phyloP scores from a whole-genome alignment of 2,113 vertebrate genomes.

The Thermophis baileyi region DNA sequence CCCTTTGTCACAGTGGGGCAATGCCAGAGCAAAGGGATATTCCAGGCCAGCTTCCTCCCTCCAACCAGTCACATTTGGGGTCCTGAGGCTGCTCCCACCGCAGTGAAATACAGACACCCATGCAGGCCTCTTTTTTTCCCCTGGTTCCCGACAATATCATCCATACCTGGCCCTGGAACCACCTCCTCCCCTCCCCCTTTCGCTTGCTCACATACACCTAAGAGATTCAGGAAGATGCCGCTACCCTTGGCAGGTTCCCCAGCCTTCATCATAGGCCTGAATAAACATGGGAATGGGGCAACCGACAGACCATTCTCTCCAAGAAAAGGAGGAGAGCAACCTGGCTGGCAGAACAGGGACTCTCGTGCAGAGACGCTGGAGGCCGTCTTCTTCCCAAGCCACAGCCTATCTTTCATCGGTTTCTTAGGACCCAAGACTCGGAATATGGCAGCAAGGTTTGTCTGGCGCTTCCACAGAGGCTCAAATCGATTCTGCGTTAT shows the following conservation, averaged over 20 bases:
- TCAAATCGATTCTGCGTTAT: background rate
- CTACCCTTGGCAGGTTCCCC: background rate
- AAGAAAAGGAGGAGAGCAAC: background rate
- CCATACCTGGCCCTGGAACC: background rate
- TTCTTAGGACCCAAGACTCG: background rate
- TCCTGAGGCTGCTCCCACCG: background rate
- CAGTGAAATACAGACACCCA: background rate
- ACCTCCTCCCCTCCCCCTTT: background rate
- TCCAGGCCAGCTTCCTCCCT: background rate
- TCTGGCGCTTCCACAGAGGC: background rate
- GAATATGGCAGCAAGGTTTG: accelerated
- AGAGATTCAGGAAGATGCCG: background rate
- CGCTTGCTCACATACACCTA: background rate
- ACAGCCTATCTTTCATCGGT: background rate
- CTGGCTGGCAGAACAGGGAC: background rate
- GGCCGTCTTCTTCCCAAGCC: background rate
- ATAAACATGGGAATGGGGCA: background rate
- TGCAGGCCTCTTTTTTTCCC: background rate
- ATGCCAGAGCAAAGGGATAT: background rate
- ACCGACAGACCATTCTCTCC: background rate
- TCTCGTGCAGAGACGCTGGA: background rate
- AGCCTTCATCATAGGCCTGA: background rate
- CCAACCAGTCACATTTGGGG: background rate
- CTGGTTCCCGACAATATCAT: background rate
- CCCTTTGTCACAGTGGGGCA: background rate